A percentile compares a stretch with the other conserved stretches of the same genome.
These are phyloP conservation scores for Marisa cornuarietis DNA, from an alignment of 1,140 invertebrate species.

Conservation along the genomic window DNA sequence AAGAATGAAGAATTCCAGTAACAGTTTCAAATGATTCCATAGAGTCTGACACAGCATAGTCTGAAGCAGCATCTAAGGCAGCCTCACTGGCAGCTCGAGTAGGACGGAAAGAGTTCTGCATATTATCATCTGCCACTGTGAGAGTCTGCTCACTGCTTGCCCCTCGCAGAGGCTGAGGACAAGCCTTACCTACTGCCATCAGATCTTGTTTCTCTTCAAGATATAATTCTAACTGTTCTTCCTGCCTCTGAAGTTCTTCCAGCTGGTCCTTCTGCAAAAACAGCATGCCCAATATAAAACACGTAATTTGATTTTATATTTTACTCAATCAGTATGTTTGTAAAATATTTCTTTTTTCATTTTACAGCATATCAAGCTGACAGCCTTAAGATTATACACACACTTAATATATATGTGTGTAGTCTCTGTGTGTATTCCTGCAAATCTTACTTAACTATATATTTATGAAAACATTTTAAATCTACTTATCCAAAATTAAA, in stretches of 20 bases:
- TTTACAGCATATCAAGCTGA: neutral
- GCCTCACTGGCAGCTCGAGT: constrained; percentile 20
- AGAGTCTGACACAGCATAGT: constrained; percentile 15
- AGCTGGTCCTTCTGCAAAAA: constrained; percentile 40
- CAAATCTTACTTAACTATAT: too few relatives aligned
- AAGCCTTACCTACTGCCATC: constrained; percentile 36
- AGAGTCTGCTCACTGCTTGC: constrained; percentile 51
- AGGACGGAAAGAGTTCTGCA: neutral
- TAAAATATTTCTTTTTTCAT: neutral
- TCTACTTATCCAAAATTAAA: too few relatives aligned
- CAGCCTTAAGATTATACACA: too few relatives aligned
- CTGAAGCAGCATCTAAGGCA: neutral
- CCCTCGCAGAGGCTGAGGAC: constrained; percentile 41
- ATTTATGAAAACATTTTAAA: too few relatives aligned
- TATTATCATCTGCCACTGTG: constrained; percentile 11
- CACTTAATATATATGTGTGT: too few relatives aligned
- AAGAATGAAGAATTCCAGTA: neutral
- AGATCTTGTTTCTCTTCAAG: constrained; percentile 57
- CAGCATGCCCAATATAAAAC: too few relatives aligned
- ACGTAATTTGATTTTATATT: neutral
- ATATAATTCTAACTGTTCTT: constrained; percentile 53
- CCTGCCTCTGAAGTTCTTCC: constrained; percentile 40
- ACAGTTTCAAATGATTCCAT: constrained; percentile 31
- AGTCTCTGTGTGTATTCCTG: too few relatives aligned
- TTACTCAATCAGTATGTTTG: neutral